Base-by-base conservation (phyloP, 1,140 invertebrate species). In the Orussus abietinus region DNA sequence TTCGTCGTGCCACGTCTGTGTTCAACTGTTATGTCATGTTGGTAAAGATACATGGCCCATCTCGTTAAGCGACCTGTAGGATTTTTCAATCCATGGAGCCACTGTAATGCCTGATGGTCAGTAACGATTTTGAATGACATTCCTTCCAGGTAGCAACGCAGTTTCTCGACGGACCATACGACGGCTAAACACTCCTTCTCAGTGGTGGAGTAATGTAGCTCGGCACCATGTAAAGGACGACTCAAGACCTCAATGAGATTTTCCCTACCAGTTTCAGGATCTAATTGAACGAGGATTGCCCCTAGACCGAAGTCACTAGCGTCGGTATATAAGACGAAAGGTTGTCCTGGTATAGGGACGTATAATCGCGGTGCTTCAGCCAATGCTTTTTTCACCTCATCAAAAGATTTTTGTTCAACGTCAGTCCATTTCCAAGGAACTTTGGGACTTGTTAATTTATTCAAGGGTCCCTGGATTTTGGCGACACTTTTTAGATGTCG, bases 41-140 rank as follows among this genome's bases (percentile, higher is more conserved):
- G 22, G 5, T 19, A 26, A 1, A 44, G 17, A 26, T 32, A 45
- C 9, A 45, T 38, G 2, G 42, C 42, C 35, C 33, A 38, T 4
- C 25, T 37, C n/a, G 34, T 17, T 21, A 30, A 20, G 9, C 26
- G 22, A 45, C 34, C 39, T 26, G 3, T 32, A 14, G 31, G 31
- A 32, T 32, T 32, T 32, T 32, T 32, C 7, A 32, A 32, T 32
- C 12, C 3, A 32, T 32, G 31, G 17, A 32, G 3, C 3, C 3
- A 72, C 15, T 42, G 33, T 3, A 67, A 38, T 2, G 45, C 26
- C 9, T 50, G 39, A 34, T 61, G 56, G 19, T 59, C 59, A 1
- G 54, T 50, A 3, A 55, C 25, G 1, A 59, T 38, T 3, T 34
- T 59, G 34, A 55, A 49, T 1, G 30, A 22, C 7, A 33, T 33